phyloP scores from a whole-genome alignment of 2,113 vertebrate genomes.

The Dasyornis broadbenti region DNA sequence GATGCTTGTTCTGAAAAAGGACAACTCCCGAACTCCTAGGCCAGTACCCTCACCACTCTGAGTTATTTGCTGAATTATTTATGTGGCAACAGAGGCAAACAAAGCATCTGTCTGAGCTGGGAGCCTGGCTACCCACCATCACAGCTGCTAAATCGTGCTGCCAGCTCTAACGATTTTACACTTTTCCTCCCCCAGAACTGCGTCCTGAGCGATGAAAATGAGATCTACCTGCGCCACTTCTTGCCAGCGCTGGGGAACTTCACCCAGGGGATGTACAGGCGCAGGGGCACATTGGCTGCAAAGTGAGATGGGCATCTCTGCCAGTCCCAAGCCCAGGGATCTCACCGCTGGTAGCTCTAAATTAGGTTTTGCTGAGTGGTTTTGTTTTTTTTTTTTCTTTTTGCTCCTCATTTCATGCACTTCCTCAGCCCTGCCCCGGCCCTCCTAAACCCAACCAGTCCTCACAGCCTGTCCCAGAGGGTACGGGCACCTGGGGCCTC shows the following conservation, averaged over 20 bases:
- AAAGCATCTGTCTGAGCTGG: rapidly evolving
- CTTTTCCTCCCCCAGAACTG: background rate
- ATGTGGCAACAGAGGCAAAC: background rate
- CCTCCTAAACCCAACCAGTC: rapidly evolving
- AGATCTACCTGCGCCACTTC: constrained; percentile 54
- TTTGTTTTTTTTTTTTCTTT: background rate
- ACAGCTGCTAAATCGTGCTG: background rate
- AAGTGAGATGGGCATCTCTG: rapidly evolving
- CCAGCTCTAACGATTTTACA: rapidly evolving
- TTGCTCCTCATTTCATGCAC: background rate
- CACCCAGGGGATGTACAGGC: constrained; percentile 14
- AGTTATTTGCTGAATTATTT: too few relatives aligned
- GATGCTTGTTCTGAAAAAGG: background rate
- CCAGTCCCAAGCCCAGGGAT: background rate
- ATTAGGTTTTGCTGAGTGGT: background rate
- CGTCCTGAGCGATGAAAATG: background rate
- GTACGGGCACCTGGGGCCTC: rapidly evolving
- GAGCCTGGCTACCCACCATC: rapidly evolving
- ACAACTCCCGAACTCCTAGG: background rate
- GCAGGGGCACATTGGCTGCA: rapidly evolving
- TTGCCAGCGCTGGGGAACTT: constrained; percentile 44
- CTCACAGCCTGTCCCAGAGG: background rate
- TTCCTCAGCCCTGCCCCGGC: background rate
- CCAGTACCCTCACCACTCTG: too few relatives aligned
- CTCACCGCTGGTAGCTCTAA: rapidly evolving